Base-by-base conservation (phyloP, 23 tunicate genomes). In the Oikopleura dioica region DNA sequence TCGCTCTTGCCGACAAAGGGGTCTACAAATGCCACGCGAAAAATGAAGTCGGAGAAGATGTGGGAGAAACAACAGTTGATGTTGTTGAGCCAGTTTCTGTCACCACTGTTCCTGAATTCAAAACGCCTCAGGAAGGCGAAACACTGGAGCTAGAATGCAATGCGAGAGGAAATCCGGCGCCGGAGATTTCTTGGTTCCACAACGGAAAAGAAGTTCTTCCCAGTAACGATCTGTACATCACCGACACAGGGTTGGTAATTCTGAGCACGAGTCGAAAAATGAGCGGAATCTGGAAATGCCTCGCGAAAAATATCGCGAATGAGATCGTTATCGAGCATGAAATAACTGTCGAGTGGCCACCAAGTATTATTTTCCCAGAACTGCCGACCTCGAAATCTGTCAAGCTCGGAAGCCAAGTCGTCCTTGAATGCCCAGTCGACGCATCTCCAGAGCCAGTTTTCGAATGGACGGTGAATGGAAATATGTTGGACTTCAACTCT, bases 31-130 rank as follows among this genome's bases (percentile, higher is more conserved):
- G 99, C 79, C 81, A 82, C 38, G 95, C 95, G 16, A 75, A 75
- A 51, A 94, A 86, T 77, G 83, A 72, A 1, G 99, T 88, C 1
- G 99, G 99, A 36, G 33, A 36, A 37, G 99, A 81, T 63, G 16
- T 31, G 33, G 26, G 72, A 28, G 33, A 4, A 63, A 31, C 26
- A 23, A 63, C 4, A 12, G 72, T 63, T 24, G 72, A 63, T 63
- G 33, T 63, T 63, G 16, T 23, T 23, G 2, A 2, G 16, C 72
- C 72, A 2, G 72, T 31, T 2, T 16, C 5, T 23, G 26, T 63
- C 33, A 28, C 30, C 16, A 63, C 72, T 16, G 5, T 2, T 2
- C 30, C 30, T 16, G 5, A 63, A 28, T 24, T 63, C 5, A 12
- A 12, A 12, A 24, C 4, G 26, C 30, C 33, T 63, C 32, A 12